These are phyloP conservation scores for Dicroscelio sp. DNA, from an alignment of 2,888 invertebrate species.

Conservation along the genomic window DNA sequence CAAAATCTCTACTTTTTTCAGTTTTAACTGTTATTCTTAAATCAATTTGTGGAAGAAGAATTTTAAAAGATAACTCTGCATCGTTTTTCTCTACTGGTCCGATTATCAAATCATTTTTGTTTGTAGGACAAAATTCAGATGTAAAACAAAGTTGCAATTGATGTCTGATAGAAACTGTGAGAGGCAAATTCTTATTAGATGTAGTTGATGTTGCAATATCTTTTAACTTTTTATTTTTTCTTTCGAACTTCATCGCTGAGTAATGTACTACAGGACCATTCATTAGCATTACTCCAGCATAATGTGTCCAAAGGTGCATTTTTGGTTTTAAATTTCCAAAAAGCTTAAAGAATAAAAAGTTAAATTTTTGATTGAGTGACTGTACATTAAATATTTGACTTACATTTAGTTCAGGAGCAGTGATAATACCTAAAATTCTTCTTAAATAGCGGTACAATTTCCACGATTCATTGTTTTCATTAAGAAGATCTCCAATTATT, in stretches of 20 bases:
- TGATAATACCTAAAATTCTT: neutral
- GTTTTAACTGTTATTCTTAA: no score
- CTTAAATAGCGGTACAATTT: neutral
- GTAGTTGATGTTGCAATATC: slow-evolving; percentile 15
- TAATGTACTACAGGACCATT: slow-evolving; percentile 63
- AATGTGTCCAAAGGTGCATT: neutral
- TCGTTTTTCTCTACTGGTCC: neutral
- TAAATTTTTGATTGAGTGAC: no score
- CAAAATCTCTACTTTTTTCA: no score
- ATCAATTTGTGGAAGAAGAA: no score
- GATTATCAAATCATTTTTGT: neutral
- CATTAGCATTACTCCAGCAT: slow-evolving; percentile 40
- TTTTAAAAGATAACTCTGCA: neutral
- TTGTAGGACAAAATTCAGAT: neutral
- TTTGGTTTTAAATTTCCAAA: no score
- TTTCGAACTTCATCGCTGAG: slow-evolving; percentile 60
- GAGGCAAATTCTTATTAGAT: neutral
- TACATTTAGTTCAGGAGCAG: neutral
- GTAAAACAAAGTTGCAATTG: neutral
- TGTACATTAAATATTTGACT: neutral
- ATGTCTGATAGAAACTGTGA: slow-evolving; percentile 1
- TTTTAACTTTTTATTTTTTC: slow-evolving; percentile 54
- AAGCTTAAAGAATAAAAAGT: no score
- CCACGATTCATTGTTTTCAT: neutral
- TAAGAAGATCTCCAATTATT: neutral